Percentiles rank a stretch among this genome's conserved stretches.
Conservation (phyloP, 2,888 invertebrate species). For the Epirrhoe tristata region DNA sequence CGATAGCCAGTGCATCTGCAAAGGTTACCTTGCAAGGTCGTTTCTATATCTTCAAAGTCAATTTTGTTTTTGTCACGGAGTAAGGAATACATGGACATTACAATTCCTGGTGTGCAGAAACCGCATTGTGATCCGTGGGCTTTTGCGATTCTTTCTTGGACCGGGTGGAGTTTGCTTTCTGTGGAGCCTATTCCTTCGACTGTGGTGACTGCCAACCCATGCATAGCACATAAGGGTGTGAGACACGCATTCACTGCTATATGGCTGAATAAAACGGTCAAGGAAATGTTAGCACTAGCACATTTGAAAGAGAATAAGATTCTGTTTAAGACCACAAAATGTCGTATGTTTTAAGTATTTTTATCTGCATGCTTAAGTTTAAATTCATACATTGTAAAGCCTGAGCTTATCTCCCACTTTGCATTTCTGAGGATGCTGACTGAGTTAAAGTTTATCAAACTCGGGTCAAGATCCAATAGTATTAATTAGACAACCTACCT, state of each 20-base stretch:
- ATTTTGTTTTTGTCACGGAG: conserved; percentile 90
- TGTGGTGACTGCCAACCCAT: conserved; percentile 95
- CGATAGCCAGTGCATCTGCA: conserved; percentile 98
- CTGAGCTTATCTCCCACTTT: conserved; percentile 10
- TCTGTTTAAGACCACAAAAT: too few species aligned
- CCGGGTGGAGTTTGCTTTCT: conserved; percentile 91
- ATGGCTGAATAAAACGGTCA: conserved; percentile 83
- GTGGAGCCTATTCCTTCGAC: conserved; percentile 97
- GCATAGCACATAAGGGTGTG: conserved; percentile 93
- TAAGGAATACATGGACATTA: conserved; percentile 98
- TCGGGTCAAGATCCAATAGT: conserved; percentile 30
- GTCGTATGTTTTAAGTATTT: too few species aligned
- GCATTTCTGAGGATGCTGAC: conserved; percentile 10
- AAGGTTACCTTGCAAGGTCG: conserved; percentile 92
- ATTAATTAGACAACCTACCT: not conserved
- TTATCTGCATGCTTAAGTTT: not conserved
- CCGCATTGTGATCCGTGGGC: conserved; percentile 98
- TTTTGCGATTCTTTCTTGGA: conserved; percentile 94
- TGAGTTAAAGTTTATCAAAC: conserved; percentile 34
- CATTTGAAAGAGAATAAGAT: too few species aligned
- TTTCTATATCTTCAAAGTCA: conserved; percentile 90
- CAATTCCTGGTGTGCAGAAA: conserved; percentile 97
- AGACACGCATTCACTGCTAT: conserved; percentile 95
- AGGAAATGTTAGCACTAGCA: conserved; percentile 11
- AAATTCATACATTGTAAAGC: conserved; percentile 1